phyloP scores from a whole-genome alignment of 2,797 vertebrate genomes.

The Champsocephalus gunnari region DNA sequence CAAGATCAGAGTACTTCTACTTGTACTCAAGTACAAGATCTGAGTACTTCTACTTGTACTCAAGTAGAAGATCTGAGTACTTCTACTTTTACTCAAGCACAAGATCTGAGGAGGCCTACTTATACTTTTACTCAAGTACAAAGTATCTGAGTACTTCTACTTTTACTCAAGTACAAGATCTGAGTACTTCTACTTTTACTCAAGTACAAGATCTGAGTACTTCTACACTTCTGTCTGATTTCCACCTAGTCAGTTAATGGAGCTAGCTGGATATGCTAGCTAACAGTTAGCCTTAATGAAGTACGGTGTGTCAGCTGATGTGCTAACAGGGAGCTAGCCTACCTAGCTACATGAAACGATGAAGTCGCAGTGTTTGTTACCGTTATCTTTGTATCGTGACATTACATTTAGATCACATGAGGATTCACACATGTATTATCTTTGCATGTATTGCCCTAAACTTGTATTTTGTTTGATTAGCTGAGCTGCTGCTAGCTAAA shows the following conservation, averaged over 20 bases:
- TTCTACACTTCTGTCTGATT: background rate
- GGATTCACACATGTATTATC: rapidly evolving
- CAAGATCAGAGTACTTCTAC: too few relatives aligned
- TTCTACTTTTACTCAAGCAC: too few relatives aligned
- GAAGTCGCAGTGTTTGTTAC: background rate
- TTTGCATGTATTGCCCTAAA: background rate
- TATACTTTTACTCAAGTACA: too few relatives aligned
- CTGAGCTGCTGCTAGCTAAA: conserved; percentile 33
- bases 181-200: too few relatives aligned
- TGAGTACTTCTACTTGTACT: background rate
- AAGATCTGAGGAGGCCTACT: too few relatives aligned
- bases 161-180: too few relatives aligned
- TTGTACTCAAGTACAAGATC: rapidly evolving
- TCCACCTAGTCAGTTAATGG: conserved; percentile 30
- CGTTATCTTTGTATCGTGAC: background rate
- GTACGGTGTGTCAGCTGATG: conserved; percentile 71
- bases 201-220: background rate
- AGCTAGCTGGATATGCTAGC: conserved; percentile 17
- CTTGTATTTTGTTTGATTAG: conserved; percentile 30
- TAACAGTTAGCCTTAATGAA: conserved; percentile 49
- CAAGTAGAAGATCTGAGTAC: background rate
- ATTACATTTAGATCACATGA: background rate
- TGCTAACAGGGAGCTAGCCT: conserved; percentile 43
- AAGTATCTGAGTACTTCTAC: too few relatives aligned
- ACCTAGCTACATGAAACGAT: background rate